Evolutionary conservation across 2,797 vertebrate species (phyloP), one percentile per base, ranked within the genome.

Genomic region (Synanceia verrucosa): DNA sequence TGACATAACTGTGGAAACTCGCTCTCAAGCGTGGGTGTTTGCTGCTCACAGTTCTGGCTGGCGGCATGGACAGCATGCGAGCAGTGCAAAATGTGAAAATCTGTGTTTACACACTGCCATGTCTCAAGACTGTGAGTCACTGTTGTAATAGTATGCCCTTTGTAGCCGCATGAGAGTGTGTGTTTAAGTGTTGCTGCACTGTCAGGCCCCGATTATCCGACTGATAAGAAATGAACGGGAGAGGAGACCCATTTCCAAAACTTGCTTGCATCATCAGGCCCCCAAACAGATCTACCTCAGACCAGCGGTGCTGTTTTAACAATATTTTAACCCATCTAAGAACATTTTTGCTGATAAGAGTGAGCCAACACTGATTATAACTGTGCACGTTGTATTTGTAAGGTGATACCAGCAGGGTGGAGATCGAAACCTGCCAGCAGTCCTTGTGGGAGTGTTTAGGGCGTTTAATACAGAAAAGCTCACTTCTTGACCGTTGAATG

Each of bases 111-210:
- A 84, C 81, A 68, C 77, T 71, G 51, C 55, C 24, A 26, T 37
- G 71, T 79, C 79, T 86, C 57, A 24, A 76, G 59, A 65, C 36
- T 9, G 58, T 78, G 86, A 90, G 64, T 86, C 83, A 88, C 66
- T n/a, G 63, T 24, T 65, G 50, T 62, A 70, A 83, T 55, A 60
- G 82, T 73, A 37, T 31, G 59, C 56, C 72, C 74, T 81, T 78
- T 75, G 70, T 31, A 53, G 72, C 67, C n/a, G 2, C 48, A 58
- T 64, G 69, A 31, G 50, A 14, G 31, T 6, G 10, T 41, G 64
- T 48, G 43, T 78, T 53, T 58, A 24, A 39, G 31, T 44, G 36
- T 65, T 28, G 19, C 60, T 24, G 29, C 16, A 50, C 52, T 59
- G 62, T 73, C 70, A 47, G 33, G 9, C 36, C 21, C 43, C 67